Conservation (phyloP, 2,888 invertebrate genomes). For the Sialis fuliginosa region DNA sequence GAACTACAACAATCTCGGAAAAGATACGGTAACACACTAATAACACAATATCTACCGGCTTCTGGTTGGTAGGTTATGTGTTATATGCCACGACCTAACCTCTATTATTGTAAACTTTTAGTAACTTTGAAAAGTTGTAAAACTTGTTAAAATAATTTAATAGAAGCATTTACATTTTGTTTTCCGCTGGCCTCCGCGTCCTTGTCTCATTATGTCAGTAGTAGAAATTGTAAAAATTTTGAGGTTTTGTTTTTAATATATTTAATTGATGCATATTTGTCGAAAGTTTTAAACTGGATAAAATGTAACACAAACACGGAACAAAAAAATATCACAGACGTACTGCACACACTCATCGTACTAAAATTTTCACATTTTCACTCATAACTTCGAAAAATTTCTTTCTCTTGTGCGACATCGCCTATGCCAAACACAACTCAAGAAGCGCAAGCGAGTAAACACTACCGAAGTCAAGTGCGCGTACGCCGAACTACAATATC, state of each 20-base stretch:
- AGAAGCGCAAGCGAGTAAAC: conserved; percentile 30
- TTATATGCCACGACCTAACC: conserved; percentile 18
- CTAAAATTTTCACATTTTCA: conserved; percentile 15
- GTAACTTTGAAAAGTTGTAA: conserved; percentile 3
- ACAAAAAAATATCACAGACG: conserved; percentile 13
- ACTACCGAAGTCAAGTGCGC: conserved; percentile 26
- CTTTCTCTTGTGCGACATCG: conserved; percentile 15
- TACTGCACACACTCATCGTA: conserved; percentile 13
- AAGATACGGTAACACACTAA: no score
- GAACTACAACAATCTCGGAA: no score
- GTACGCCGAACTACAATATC: neutral
- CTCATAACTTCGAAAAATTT: conserved; percentile 8
- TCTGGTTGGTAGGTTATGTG: conserved; percentile 15
- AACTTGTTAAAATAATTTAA: conserved; percentile 7
- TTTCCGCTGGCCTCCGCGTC: conserved; percentile 33
- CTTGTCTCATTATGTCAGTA: conserved; percentile 32
- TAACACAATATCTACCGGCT: no score
- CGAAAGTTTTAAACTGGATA: conserved; percentile 5
- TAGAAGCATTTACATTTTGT: conserved; percentile 28
- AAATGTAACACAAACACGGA: conserved; percentile 14
- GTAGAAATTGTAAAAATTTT: conserved; percentile 20
- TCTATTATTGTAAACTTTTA: conserved; percentile 9
- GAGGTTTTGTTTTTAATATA: conserved; percentile 20
- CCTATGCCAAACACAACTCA: conserved; percentile 23
- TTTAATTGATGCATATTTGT: conserved; percentile 9